A percentile compares a stretch with the other conserved stretches of the same genome.
Conservation (phyloP, 2,888 invertebrate species). For the Pseudococcus viburni region DNA sequence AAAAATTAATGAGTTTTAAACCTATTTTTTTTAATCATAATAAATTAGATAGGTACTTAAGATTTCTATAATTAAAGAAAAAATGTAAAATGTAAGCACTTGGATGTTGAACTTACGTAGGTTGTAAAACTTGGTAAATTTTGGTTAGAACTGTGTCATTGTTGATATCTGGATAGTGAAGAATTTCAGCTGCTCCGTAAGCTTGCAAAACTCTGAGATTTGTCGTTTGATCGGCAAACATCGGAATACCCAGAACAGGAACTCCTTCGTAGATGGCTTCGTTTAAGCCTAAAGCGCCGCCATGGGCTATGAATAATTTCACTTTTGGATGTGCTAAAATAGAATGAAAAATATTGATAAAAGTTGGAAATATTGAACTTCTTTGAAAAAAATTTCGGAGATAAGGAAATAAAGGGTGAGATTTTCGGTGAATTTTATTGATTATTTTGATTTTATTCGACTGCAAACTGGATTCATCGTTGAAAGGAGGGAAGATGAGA, state of each 20-base stretch:
- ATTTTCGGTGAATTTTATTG: no score
- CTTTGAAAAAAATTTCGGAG: no score
- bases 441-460: no score
- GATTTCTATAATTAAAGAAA: neutral
- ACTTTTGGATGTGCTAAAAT: constrained; percentile 72
- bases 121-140: constrained; percentile 71
- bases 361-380: no score
- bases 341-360: neutral
- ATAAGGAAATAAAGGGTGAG: no score
- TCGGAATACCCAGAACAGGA: constrained; percentile 73
- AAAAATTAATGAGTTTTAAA: no score
- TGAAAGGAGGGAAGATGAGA: no score
- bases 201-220: constrained; percentile 71
- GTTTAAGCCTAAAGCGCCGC: constrained; percentile 72
- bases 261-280: constrained; percentile 72
- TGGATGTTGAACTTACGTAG: constrained; percentile 70
- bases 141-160: constrained; percentile 71
- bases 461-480: no score
- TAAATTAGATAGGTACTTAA: no score
- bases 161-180: constrained; percentile 71
- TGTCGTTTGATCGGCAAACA: constrained; percentile 73
- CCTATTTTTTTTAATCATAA: no score
- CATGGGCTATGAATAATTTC: constrained; percentile 73
- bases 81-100: no score
- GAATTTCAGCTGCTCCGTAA: constrained; percentile 71